A percentile compares a stretch with the other conserved stretches of the same genome.
Evolutionary conservation across 1,140 invertebrate genomes (phyloP).

Genomic region (Listronotus bonariensis): DNA sequence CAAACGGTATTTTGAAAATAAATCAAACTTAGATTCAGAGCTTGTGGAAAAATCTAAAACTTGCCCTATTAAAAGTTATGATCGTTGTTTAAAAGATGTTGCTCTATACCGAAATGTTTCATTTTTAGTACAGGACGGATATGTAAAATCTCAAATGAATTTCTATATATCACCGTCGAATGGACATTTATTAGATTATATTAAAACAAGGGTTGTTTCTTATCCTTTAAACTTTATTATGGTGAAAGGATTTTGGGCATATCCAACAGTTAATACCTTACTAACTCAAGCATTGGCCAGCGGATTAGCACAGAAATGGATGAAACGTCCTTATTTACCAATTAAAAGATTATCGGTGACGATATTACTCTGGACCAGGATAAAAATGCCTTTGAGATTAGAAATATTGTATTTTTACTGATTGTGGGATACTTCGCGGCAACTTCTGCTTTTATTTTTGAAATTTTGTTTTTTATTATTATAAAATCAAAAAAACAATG

Average conservation of each 20-base stretch:
- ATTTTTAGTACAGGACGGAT: conserved; percentile 7
- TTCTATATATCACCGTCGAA: conserved; percentile 5
- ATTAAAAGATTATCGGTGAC: conserved; percentile 4
- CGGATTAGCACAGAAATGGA: conserved; percentile 25
- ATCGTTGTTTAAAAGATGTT: conserved; percentile 9
- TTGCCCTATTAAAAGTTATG: neutral
- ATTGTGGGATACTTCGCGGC: conserved; percentile 8
- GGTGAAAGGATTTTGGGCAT: conserved; percentile 30
- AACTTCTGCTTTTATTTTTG: conserved; percentile 8
- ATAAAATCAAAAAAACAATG: too few relatives aligned
- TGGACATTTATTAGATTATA: conserved; percentile 3
- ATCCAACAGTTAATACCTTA: conserved; percentile 20
- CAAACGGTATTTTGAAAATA: conserved; percentile 19
- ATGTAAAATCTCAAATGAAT: conserved; percentile 6
- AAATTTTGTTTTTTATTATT: conserved; percentile 5
- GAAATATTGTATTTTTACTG: conserved; percentile 9
- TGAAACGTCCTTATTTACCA: neutral
- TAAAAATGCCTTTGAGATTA: conserved; percentile 10
- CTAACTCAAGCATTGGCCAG: conserved; percentile 8
- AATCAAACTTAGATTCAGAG: neutral
- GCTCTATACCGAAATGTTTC: conserved; percentile 14
- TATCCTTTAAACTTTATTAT: conserved; percentile 26
- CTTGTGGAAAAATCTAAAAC: neutral
- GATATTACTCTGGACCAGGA: neutral
- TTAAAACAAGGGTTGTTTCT: conserved; percentile 8